Percentiles rank a stretch among this genome's conserved stretches.
Conservation (phyloP, 2,113 vertebrate species). For the Laticauda laticaudata region DNA sequence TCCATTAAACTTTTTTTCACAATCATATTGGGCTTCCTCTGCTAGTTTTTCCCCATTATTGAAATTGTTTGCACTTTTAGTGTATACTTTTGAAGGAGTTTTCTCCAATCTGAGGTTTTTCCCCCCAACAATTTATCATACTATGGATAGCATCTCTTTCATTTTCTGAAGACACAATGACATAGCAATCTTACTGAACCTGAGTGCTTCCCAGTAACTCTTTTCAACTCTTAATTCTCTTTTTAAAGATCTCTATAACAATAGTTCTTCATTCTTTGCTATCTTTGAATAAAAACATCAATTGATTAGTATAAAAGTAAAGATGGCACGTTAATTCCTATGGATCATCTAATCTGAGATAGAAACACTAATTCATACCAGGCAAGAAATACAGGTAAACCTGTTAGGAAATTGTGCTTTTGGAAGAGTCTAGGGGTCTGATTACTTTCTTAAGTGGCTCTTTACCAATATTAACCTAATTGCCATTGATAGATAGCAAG, state of each 20-base stretch:
- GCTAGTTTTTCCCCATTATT: not conserved
- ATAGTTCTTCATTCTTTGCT: not conserved
- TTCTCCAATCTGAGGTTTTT: not conserved
- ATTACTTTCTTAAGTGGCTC: slow-evolving; percentile 69
- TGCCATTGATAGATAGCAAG: slow-evolving; percentile 67
- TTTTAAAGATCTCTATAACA: not conserved
- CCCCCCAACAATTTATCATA: not conserved
- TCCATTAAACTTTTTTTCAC: not conserved
- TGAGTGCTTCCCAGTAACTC: not conserved
- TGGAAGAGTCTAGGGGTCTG: slow-evolving; percentile 58
- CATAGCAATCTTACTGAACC: not conserved
- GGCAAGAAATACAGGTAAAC: slow-evolving; percentile 38
- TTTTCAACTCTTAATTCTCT: not conserved
- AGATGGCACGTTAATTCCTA: not conserved
- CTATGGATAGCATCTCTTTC: not conserved
- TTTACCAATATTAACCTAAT: slow-evolving; percentile 78
- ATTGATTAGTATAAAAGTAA: accelerated
- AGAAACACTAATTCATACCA: not conserved
- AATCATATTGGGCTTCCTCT: not conserved
- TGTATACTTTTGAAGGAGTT: not conserved
- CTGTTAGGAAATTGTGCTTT: slow-evolving; percentile 44
- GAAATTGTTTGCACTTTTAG: not conserved
- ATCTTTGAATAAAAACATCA: not conserved
- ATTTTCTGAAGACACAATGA: not conserved
- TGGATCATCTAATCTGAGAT: slow-evolving; percentile 19